These are phyloP conservation scores for Chromoteleia sp. DNA, from an alignment of 2,888 invertebrate genomes.

Conservation along the genomic window DNA sequence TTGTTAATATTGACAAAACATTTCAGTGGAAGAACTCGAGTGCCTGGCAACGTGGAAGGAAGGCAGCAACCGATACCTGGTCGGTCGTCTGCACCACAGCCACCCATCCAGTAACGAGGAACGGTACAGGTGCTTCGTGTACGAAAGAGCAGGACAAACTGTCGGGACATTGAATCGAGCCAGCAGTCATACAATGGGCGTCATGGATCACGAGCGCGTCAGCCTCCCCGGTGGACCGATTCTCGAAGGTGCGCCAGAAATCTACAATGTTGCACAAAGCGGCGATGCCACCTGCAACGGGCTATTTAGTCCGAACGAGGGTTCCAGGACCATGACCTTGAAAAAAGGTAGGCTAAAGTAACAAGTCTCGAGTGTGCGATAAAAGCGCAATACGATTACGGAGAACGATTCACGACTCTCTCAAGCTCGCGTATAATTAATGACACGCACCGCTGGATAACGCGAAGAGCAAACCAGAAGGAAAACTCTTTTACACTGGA, in stretches of 20 bases:
- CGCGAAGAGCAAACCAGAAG: background rate
- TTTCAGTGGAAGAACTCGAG: conserved; percentile 94
- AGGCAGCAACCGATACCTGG: conserved; percentile 95
- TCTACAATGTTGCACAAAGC: conserved; percentile 94
- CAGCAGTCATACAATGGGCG: conserved; percentile 75
- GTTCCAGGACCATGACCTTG: conserved; percentile 93
- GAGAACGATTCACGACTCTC: conserved; percentile 12
- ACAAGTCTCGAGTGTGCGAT: conserved; percentile 11
- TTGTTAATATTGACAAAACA: conserved; percentile 13
- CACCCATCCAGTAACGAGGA: conserved; percentile 96
- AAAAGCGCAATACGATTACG: conserved; percentile 15
- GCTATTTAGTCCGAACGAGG: conserved; percentile 94
- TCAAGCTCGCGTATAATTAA: conserved; percentile 27
- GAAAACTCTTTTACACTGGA: background rate
- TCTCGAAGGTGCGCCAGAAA: conserved; percentile 80
- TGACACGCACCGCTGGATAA: conserved; percentile 5
- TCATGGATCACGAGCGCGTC: conserved; percentile 81
- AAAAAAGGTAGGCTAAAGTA: conserved; percentile 87
- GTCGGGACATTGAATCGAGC: conserved; percentile 78
- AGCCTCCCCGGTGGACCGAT: conserved; percentile 76
- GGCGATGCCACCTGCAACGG: conserved; percentile 98
- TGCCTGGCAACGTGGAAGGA: conserved; percentile 97
- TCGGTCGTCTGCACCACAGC: conserved; percentile 95
- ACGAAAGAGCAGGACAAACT: conserved; percentile 89
- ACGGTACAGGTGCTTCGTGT: conserved; percentile 97